Evolutionary conservation across 2,888 invertebrate species (phyloP), one percentile per base, ranked within the genome.

Genomic region (Hemaris fuciformis): DNA sequence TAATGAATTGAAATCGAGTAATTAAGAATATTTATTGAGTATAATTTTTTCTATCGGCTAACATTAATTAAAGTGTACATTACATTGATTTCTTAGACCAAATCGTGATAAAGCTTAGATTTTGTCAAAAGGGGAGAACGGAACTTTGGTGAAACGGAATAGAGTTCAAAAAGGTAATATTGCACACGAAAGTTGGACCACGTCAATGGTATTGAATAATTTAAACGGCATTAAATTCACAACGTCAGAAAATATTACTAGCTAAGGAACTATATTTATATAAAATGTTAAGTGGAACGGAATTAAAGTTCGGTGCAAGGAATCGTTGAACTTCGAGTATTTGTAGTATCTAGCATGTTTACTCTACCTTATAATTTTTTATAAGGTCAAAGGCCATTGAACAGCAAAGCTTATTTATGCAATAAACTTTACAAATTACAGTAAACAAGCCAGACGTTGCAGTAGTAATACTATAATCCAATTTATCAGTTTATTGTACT

Each of bases 291-390:
- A 23, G 22, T 46, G n/a, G 45, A 46, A 46, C 22, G 45, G 23
- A 46, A 46, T 46, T 46, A 23, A 23, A 46, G 38, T 38, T 38
- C 6, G 13, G 45, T 23, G 13, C 20, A 13, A 22, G 46, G 8
- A 1, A 8, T 22, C n/a, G n/a, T 46, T n/a, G 22, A 45, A 45
- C 22, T n/a, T 13, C 45, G 22, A 46, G 45, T 46, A 38, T 38
- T 38, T 38, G 13, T n/a, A n/a, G 10, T 38, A 38, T 38, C 38
- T n/a, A 38, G 38, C n/a, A 46, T 15, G 3, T 27, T 27, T 27
- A 18, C 48, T 5, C 48, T 27, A 48, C 48, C 27, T 48, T 48
- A 48, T 48, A 27, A 6, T 27, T 48, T 64, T 64, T 59, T 38
- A 25, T 41, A 34, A 46, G n/a, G 34, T 38, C 59, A 41, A 43